Conservation (phyloP, 2,113 vertebrate genomes). For the Mungos mungo region DNA sequence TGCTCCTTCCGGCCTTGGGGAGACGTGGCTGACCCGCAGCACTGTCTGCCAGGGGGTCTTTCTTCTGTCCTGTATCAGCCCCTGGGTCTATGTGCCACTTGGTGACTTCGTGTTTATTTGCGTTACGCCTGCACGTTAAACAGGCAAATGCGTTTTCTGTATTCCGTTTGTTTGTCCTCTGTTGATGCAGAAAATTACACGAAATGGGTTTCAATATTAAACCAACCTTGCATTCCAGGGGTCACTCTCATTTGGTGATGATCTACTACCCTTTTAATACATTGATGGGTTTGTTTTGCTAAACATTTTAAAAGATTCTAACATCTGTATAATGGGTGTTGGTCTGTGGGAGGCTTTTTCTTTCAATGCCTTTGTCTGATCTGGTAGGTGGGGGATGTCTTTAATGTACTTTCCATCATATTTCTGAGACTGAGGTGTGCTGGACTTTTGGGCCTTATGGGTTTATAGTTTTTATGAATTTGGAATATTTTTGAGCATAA, state of each 20-base stretch:
- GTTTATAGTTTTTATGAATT: not conserved
- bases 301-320: not conserved
- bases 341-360: not conserved
- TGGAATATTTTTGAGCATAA: not conserved
- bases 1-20: not conserved
- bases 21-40: not conserved
- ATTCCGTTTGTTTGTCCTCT: not conserved
- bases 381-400: not conserved
- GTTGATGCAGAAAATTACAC: rapidly evolving
- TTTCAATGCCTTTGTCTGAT: not conserved
- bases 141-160: rapidly evolving
- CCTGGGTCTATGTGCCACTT: no score
- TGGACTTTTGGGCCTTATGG: not conserved
- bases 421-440: not conserved
- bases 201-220: not conserved
- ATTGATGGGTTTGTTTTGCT: not conserved
- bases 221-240: not conserved
- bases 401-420: no score
- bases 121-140: not conserved
- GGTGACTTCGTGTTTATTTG: not conserved
- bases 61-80: not conserved
- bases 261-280: no score
- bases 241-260: not conserved
- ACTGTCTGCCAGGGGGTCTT: no score
- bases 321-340: no score